Evolutionary conservation across 2,888 invertebrate genomes (phyloP).

Genomic region (Geophilus truncorum): DNA sequence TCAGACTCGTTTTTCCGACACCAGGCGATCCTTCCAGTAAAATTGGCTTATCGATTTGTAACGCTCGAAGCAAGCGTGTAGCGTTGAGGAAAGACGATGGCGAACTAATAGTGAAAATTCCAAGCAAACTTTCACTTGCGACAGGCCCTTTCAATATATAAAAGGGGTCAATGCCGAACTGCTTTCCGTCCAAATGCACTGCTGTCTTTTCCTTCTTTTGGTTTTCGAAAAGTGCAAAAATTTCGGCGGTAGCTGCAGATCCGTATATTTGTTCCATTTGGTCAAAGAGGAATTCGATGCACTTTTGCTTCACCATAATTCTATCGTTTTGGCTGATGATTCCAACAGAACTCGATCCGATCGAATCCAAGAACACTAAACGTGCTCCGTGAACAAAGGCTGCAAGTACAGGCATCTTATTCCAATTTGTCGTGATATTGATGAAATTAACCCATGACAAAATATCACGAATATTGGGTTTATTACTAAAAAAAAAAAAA

Average conservation of each 20-base stretch:
- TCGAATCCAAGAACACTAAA: conserved; percentile 83
- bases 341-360: conserved; percentile 62
- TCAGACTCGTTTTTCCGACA: conserved; percentile 94
- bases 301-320: background rate
- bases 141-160: conserved; percentile 35
- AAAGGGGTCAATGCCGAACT: conserved; percentile 39
- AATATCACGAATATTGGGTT: conserved; percentile 84
- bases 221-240: background rate
- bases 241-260: background rate
- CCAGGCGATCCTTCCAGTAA: conserved; percentile 96
- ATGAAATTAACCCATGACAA: conserved; percentile 89
- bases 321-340: conserved; percentile 31
- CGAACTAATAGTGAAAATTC: conserved; percentile 60
- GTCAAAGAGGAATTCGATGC: background rate
- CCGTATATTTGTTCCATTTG: background rate
- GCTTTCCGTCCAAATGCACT: no score
- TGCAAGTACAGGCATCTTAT: background rate
- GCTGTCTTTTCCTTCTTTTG: no score
- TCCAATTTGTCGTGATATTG: conserved; percentile 55
- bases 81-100: conserved; percentile 77
- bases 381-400: conserved; percentile 80
- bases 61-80: conserved; percentile 74
- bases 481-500: conserved; percentile 54
- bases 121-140: background rate
- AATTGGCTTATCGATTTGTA: conserved; percentile 79